Conservation (phyloP, 2,888 invertebrate species). For the Andrena bicolor region DNA sequence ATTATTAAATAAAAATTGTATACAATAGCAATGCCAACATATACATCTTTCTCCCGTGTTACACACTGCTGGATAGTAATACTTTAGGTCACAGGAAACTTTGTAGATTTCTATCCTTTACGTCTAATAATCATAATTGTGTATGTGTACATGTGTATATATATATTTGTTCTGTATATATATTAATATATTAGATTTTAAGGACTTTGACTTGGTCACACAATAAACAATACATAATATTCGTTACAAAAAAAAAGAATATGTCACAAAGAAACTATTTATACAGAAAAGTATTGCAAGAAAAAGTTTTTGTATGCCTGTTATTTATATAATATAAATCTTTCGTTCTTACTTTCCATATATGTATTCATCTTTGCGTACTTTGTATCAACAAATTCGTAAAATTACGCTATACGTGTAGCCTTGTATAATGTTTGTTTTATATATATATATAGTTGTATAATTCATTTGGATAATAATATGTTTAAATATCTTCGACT, state of each 20-base stretch:
- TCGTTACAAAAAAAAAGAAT: conserved; percentile 66
- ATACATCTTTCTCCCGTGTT: conserved; percentile 37
- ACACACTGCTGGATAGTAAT: conserved; percentile 70
- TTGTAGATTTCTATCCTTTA: conserved; percentile 64
- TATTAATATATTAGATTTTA: conserved; percentile 74
- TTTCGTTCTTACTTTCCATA: conserved; percentile 58
- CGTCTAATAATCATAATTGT: conserved; percentile 36
- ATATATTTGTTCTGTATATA: conserved; percentile 64
- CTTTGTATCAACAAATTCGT: conserved; percentile 41
- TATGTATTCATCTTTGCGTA: conserved; percentile 12
- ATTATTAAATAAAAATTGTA: conserved; percentile 60
- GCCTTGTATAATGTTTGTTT: conserved; percentile 7
- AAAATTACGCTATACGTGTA: conserved; percentile 35
- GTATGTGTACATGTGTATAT: conserved; percentile 52
- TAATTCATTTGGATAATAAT: conserved; percentile 34
- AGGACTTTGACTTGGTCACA: conserved; percentile 73
- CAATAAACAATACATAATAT: conserved; percentile 66
- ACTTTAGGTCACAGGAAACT: conserved; percentile 73
- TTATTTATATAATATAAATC: conserved; percentile 58
- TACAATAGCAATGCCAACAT: conserved; percentile 53
- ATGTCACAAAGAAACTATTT: conserved; percentile 61
- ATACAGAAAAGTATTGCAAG: conserved; percentile 70
- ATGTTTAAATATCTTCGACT: conserved; percentile 35
- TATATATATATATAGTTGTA: no score
- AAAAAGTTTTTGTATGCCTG: conserved; percentile 48